Base-by-base conservation (phyloP, 2,113 vertebrate genomes). In the Sinocyclocheilus anshuiensis region DNA sequence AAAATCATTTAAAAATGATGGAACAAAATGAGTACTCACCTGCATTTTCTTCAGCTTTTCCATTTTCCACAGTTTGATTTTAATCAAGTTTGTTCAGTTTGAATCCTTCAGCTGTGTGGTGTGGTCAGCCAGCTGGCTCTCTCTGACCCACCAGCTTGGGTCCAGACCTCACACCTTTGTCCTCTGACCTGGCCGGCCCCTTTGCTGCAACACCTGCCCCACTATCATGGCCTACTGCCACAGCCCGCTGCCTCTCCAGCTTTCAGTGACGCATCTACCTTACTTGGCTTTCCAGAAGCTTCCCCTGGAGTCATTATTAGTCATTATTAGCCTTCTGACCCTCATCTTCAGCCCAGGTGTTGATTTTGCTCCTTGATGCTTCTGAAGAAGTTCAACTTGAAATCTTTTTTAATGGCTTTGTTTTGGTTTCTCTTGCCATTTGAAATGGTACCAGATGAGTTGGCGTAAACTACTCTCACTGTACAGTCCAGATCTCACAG, bases 101-200 rank as follows among this genome's bases (percentile, higher is more conserved):
- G 45, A 67, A 22, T 74, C 81, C 36, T 55, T 83, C 81, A 83
- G 29, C 81, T 71, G 81, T 83, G 81, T 3, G 13, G 29, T 57
- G 65, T 83, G 29, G 26, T 83, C 42, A 50, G 80, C 65, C 81
- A 83, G 81, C 81, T 83, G 81, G 81, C 81, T 57, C 50, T 72
- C 67, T 72, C 81, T 83, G 65, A 55, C 12, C 81, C 48, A n/a
- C 18, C 63, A 69, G 80, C 81, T 74, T 36, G 48, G 81, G 67
- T 83, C 81, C 81, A 83, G 81, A 72, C 65, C 81, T 83, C 29
- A 57, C 45, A 83, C 81, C 81, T 83, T 69, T 83, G 81, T 83
- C 45, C 29, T 36, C 67, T 72, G 50, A 71, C 81, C 81, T 55
- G 50, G 65, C 45, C 20, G 53, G 65, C 20, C 67, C 26, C 65